Percentiles rank a stretch among this genome's conserved stretches.
These are phyloP conservation scores for Amblyjoppa proteus DNA, from an alignment of 2,888 invertebrate species.

Conservation along the genomic window DNA sequence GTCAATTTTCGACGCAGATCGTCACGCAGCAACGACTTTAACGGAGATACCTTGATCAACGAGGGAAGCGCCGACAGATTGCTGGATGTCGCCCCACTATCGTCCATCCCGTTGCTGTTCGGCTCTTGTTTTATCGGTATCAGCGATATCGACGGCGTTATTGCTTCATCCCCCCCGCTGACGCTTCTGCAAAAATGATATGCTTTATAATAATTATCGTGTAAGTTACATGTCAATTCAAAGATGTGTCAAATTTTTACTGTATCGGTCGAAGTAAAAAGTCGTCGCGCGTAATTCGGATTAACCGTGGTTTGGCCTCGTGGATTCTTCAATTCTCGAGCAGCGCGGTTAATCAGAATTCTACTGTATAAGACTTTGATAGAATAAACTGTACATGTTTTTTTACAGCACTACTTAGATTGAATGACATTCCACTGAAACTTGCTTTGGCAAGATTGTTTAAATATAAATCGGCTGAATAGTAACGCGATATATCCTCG, in stretches of 20 bases:
- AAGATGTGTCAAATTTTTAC: no score
- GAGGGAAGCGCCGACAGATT: constrained; percentile 88
- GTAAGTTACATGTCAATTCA: no score
- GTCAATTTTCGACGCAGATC: constrained; percentile 93
- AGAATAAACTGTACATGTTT: not conserved
- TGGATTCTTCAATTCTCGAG: no score
- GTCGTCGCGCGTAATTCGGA: no score
- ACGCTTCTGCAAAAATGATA: constrained; percentile 80
- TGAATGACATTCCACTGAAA: not conserved
- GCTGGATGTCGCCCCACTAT: constrained; percentile 88
- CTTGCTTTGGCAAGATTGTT: not conserved
- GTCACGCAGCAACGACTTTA: constrained; percentile 93
- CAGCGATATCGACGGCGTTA: constrained; percentile 94
- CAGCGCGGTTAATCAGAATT: no score
- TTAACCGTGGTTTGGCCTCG: no score
- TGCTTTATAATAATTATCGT: constrained; percentile 8
- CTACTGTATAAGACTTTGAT: no score
- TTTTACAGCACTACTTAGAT: not conserved
- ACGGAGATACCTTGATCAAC: constrained; percentile 93
- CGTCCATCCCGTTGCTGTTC: constrained; percentile 85
- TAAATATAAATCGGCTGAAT: not conserved
- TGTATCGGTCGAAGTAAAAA: no score
- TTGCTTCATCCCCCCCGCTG: constrained; percentile 86
- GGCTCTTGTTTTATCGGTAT: constrained; percentile 92
- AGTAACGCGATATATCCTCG: not conserved